phyloP scores from a whole-genome alignment of 2,888 invertebrate genomes.

The Venusia cambrica region DNA sequence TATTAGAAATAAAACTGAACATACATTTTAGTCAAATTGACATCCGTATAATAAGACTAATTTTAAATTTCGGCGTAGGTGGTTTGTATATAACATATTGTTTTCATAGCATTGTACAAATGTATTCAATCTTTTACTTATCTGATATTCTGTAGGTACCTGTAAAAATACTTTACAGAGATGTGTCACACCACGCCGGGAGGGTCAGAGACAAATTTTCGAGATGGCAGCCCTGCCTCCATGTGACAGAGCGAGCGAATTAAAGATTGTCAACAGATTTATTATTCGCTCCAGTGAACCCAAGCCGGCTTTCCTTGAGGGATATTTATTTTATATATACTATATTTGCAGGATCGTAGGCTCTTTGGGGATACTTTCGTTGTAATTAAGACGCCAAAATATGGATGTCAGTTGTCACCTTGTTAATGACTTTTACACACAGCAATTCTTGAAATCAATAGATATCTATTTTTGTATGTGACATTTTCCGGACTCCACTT shows the following conservation, averaged over 20 bases:
- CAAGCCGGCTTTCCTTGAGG: slow-evolving; percentile 50
- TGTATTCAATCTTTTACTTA: too few relatives aligned
- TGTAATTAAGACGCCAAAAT: slow-evolving; percentile 32
- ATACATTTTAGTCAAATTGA: too few relatives aligned
- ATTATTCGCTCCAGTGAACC: slow-evolving; percentile 74
- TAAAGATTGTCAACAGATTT: slow-evolving; percentile 80
- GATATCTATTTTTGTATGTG: too few relatives aligned
- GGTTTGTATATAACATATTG: too few relatives aligned
- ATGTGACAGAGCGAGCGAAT: slow-evolving; percentile 60
- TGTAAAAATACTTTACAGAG: slow-evolving; percentile 1
- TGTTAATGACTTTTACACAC: slow-evolving; percentile 23
- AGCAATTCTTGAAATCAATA: too few relatives aligned
- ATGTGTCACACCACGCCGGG: slow-evolving; percentile 1
- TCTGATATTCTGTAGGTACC: too few relatives aligned
- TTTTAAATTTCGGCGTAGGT: too few relatives aligned
- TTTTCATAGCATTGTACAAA: too few relatives aligned
- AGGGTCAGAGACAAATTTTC: slow-evolving; percentile 17
- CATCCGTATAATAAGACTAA: too few relatives aligned
- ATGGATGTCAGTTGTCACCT: slow-evolving; percentile 22
- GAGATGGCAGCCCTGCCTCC: slow-evolving; percentile 24
- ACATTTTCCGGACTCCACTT: too few relatives aligned
- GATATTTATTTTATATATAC: slow-evolving; percentile 48
- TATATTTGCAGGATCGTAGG: slow-evolving; percentile 33
- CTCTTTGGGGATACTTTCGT: slow-evolving; percentile 33
- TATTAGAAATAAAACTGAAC: too few relatives aligned